phyloP scores from a whole-genome alignment of 2,113 vertebrate genomes.

The Stigmatopora nigra region DNA sequence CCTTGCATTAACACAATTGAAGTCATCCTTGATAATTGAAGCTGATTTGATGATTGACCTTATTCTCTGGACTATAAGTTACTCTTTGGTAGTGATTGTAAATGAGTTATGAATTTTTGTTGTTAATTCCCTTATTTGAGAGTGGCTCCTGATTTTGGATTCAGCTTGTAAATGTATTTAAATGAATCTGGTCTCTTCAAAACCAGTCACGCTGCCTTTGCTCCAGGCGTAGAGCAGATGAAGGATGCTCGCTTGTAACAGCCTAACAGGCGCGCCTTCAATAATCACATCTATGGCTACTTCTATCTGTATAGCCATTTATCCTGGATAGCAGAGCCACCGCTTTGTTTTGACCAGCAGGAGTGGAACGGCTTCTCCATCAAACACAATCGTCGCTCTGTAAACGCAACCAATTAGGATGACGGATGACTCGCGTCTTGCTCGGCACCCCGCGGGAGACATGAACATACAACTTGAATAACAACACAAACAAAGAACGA shows the following conservation, averaged over 20 bases:
- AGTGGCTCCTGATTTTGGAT: background rate
- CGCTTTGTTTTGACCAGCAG: slow-evolving; percentile 59
- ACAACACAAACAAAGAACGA: slow-evolving; percentile 62
- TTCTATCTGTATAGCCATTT: slow-evolving; percentile 38
- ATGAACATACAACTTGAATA: slow-evolving; percentile 55
- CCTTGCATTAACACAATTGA: no score
- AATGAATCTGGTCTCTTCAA: slow-evolving; percentile 29
- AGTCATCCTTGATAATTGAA: no score
- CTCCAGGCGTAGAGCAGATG: slow-evolving; percentile 24
- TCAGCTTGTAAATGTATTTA: slow-evolving; percentile 8
- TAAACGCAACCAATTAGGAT: slow-evolving; percentile 70
- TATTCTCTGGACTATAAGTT: no score
- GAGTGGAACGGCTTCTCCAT: slow-evolving; percentile 51
- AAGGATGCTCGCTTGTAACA: slow-evolving; percentile 27
- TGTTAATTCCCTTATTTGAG: background rate
- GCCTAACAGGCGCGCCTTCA: slow-evolving; percentile 30
- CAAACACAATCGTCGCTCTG: slow-evolving; percentile 54
- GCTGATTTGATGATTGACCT: no score
- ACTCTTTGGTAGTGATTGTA: no score
- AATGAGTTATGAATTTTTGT: background rate
- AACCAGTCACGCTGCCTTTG: slow-evolving; percentile 12
- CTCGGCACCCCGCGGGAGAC: slow-evolving; percentile 52
- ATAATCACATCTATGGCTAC: slow-evolving; percentile 50
- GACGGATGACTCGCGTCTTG: slow-evolving; percentile 56
- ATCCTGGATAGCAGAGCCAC: slow-evolving; percentile 38